These are phyloP conservation scores for Cosmopolites sordidus DNA, from an alignment of 2,888 invertebrate genomes.

Conservation along the genomic window DNA sequence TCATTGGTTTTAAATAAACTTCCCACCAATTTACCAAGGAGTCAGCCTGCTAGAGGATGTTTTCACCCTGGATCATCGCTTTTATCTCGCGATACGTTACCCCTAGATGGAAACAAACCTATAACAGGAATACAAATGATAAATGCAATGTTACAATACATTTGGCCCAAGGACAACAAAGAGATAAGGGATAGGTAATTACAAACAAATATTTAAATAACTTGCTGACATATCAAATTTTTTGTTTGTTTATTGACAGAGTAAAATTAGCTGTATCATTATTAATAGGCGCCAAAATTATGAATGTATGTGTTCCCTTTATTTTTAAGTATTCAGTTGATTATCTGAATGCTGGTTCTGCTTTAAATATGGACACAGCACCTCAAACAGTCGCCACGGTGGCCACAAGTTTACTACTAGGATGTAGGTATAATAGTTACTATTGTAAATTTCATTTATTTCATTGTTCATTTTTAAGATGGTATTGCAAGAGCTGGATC, in stretches of 20 bases:
- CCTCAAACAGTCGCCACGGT: constrained; percentile 75
- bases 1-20: constrained; percentile 36
- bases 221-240: too few species aligned
- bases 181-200: constrained; percentile 55
- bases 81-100: constrained; percentile 54
- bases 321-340: constrained; percentile 93
- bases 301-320: constrained; percentile 93
- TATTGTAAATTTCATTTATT: not conserved
- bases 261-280: constrained; percentile 81
- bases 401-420: constrained; percentile 75
- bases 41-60: constrained; percentile 67
- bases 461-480: constrained; percentile 57
- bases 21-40: constrained; percentile 42
- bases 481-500: constrained; percentile 88
- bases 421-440: constrained; percentile 65
- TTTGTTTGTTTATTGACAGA: constrained; percentile 41
- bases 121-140: constrained; percentile 76
- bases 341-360: constrained; percentile 56
- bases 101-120: constrained; percentile 52
- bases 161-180: constrained; percentile 91
- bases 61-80: constrained; percentile 83
- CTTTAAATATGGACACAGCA: constrained; percentile 71
- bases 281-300: constrained; percentile 75
- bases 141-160: constrained; percentile 81
- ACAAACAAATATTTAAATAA: too few species aligned